phyloP scores from a whole-genome alignment of 1,140 invertebrate species.

The Euura lappo region DNA sequence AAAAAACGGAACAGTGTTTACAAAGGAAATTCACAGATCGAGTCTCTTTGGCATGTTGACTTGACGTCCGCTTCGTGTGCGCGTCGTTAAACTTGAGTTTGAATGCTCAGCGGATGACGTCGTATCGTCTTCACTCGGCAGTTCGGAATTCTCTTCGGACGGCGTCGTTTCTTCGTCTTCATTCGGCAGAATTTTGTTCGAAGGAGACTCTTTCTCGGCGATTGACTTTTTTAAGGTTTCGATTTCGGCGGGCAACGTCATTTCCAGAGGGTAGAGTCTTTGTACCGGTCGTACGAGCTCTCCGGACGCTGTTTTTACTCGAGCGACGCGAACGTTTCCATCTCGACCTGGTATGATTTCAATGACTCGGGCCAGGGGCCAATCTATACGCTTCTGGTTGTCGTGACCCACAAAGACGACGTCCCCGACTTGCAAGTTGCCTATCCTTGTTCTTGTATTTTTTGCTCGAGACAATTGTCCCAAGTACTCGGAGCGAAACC shows the following conservation, averaged over 20 bases:
- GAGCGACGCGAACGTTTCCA: constrained; percentile 30
- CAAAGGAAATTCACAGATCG: neutral
- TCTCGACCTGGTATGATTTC: constrained; percentile 35
- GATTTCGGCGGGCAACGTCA: too few species aligned
- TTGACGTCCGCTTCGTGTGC: neutral
- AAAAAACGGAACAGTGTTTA: too few species aligned
- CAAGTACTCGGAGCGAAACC: constrained; percentile 24
- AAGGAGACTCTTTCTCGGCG: too few species aligned
- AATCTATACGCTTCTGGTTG: constrained; percentile 34
- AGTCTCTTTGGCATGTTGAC: neutral
- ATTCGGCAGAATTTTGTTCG: too few species aligned
- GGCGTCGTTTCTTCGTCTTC: neutral
- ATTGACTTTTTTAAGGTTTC: too few species aligned
- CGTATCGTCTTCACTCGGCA: too few species aligned
- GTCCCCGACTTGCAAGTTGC: constrained; percentile 21
- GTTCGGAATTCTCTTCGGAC: neutral
- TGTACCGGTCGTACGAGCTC: constrained; percentile 28
- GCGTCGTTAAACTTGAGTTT: too few species aligned
- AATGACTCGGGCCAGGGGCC: constrained; percentile 38
- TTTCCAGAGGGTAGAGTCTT: constrained; percentile 22
- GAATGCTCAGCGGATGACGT: too few species aligned
- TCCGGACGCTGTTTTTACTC: constrained; percentile 30
- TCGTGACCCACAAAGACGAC: constrained; percentile 36
- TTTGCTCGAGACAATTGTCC: constrained; percentile 10
- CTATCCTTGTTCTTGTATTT: neutral